Base-by-base conservation (phyloP, 1,140 invertebrate species). In the Trichomalopsis sarcophagae region DNA sequence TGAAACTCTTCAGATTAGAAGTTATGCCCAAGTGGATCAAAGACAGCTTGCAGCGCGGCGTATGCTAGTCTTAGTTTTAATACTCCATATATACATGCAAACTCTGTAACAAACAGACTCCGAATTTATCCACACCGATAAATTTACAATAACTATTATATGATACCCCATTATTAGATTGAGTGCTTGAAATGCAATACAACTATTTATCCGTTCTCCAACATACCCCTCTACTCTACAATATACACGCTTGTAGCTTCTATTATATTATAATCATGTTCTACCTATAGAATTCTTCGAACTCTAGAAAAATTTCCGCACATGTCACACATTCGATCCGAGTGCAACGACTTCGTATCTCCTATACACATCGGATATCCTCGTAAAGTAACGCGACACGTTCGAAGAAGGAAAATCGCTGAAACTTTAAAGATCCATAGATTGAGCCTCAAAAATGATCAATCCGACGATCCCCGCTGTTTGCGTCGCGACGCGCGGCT, bases 181-280 rank as follows among this genome's bases (percentile, higher is more conserved):
- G 73, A 75, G 73, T 75, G 73, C 73, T 75, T 75, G 73, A 75
- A 75, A 75, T 75, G 73, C 73, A 75, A 75, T 21, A 75, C 30
- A 71, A 14, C 4, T 62, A 14, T 62, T 44, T 44, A 62, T n/a
- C 17, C 4, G 0, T 62, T n/a, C 0, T 62, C 17, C n/a, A 7
- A 62, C 4, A 17, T 17, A 13, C 1, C 27, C 47, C 14, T 10
- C 47, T 55, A 55, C 50, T 55, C 17, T 17, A 55, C 14, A 55
- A 6, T 36, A 36, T 44, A 44, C 40, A 44, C 10, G 40, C 40
- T 44, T 44, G 40, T 44, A 44, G 40, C 40, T 44, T 44, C 0
- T 44, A 44, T 44, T 44, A 44, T 44, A 44, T 44, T 44, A 44
- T 44, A 44, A 44, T 10, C 40, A 44, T 44, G 40, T 44, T 9